Percentiles rank a stretch among this genome's conserved stretches.
Conservation (phyloP, 1,140 invertebrate species). For the Mya arenaria region DNA sequence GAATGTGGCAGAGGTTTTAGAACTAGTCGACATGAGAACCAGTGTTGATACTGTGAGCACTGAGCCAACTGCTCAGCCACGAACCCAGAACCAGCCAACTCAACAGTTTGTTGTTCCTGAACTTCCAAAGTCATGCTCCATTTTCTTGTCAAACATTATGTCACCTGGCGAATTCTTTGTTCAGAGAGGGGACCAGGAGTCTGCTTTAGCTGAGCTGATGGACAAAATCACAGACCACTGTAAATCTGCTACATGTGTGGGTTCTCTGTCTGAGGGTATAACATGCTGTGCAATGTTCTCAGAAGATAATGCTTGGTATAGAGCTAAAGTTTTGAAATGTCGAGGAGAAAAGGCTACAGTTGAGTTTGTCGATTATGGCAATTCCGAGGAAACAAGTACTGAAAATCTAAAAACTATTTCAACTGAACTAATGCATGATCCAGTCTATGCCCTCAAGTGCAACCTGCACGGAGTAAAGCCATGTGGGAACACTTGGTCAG, state of each 20-base stretch:
- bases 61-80: neutral
- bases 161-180: slow-evolving; percentile 81
- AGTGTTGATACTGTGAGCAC: too few relatives aligned
- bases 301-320: slow-evolving; percentile 89
- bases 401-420: slow-evolving; percentile 57
- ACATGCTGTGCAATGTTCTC: slow-evolving; percentile 88
- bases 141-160: slow-evolving; percentile 63
- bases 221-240: slow-evolving; percentile 59
- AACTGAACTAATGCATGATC: slow-evolving; percentile 51
- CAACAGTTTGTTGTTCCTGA: neutral
- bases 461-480: slow-evolving; percentile 58
- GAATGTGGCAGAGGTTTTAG: slow-evolving; percentile 13
- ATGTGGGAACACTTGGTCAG: slow-evolving; percentile 59
- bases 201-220: slow-evolving; percentile 80
- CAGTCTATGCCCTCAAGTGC: slow-evolving; percentile 71
- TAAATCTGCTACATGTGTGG: slow-evolving; percentile 8
- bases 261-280: slow-evolving; percentile 78
- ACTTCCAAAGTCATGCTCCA: neutral
- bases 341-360: slow-evolving; percentile 84
- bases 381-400: slow-evolving; percentile 63
- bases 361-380: slow-evolving; percentile 84
- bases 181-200: slow-evolving; percentile 75
- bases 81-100: neutral
- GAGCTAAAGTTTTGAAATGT: slow-evolving; percentile 88
- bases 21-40: neutral